Conservation (phyloP, 2,113 vertebrate species). For the Laterallus jamaicensis region DNA sequence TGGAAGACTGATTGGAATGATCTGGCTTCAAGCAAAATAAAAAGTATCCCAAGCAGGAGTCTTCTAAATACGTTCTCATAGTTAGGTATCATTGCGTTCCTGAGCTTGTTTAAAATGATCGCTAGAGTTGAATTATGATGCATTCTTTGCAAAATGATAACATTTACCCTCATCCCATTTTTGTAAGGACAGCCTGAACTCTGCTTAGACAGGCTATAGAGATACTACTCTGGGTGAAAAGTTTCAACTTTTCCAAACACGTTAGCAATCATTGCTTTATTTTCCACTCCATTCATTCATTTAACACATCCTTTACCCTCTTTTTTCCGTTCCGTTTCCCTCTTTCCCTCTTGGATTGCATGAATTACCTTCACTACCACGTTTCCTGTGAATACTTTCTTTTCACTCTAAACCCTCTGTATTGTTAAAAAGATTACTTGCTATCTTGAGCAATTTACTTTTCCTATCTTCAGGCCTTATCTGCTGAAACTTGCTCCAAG, state of each 20-base stretch:
- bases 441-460: background rate
- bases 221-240: background rate
- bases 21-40: background rate
- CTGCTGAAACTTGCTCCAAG: background rate
- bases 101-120: accelerated
- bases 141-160: background rate
- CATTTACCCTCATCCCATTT: background rate
- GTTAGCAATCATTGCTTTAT: background rate
- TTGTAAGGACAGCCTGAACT: background rate
- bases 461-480: background rate
- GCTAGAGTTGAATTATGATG: background rate
- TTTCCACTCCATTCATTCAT: background rate
- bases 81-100: background rate
- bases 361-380: background rate
- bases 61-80: background rate
- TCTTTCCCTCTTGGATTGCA: background rate
- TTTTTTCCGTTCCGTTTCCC: background rate
- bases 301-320: background rate
- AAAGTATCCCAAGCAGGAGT: background rate
- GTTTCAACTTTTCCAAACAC: background rate
- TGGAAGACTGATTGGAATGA: background rate
- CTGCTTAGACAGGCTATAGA: background rate
- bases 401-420: background rate
- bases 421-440: background rate
- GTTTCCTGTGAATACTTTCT: background rate